phyloP scores from a whole-genome alignment of 2,888 invertebrate species.

The Synanthedon vespiformis region DNA sequence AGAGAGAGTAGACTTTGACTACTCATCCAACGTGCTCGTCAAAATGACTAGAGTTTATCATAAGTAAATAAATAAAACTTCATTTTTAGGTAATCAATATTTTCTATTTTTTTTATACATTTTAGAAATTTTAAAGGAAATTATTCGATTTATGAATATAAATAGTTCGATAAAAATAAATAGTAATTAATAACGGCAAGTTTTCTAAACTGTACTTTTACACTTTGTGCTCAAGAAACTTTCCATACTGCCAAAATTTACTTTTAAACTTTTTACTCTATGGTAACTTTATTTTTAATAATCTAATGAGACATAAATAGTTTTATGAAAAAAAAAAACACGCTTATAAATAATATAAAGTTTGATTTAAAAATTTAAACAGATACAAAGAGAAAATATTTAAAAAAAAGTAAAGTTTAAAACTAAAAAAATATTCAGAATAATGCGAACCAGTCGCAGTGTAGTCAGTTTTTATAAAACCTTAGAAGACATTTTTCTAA shows the following conservation, averaged over 20 bases:
- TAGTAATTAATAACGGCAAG: constrained; percentile 55
- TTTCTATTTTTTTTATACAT: constrained; percentile 60
- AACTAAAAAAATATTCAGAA: constrained; percentile 31
- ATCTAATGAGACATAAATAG: constrained; percentile 60
- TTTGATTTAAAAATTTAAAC: constrained; percentile 6
- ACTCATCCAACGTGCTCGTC: too few relatives aligned
- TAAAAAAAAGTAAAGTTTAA: constrained; percentile 13
- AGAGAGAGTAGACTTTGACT: too few relatives aligned
- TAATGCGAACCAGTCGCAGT: constrained; percentile 58
- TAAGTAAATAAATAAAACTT: constrained; percentile 26
- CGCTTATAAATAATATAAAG: constrained; percentile 37
- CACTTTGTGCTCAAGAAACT: constrained; percentile 11
- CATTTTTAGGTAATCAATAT: constrained; percentile 30
- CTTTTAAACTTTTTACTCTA: constrained; percentile 37
- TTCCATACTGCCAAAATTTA: constrained; percentile 9
- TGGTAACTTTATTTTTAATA: constrained; percentile 61
- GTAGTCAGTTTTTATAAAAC: constrained; percentile 11
- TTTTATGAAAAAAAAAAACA: constrained; percentile 43
- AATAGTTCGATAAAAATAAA: constrained; percentile 52
- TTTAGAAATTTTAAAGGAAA: constrained; percentile 50
- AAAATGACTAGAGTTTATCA: too few relatives aligned
- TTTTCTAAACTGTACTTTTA: constrained; percentile 16
- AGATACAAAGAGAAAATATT: constrained; percentile 5
- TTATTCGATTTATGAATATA: constrained; percentile 42
- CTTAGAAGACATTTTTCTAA: constrained; percentile 15